Conservation (phyloP, 2,888 invertebrate species). For the Epinotia demarniana region DNA sequence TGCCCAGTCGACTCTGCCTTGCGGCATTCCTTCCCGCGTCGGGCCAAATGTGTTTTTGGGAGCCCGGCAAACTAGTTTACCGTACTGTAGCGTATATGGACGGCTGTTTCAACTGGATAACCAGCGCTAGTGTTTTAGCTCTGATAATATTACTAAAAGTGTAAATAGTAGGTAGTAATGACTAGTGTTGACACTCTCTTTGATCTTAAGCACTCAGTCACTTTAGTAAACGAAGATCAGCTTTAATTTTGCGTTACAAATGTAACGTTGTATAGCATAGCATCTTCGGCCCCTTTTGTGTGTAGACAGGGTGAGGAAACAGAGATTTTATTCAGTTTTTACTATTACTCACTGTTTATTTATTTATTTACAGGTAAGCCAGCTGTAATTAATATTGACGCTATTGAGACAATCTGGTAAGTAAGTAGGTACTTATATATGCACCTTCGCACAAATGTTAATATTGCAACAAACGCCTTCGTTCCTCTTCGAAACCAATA, state of each 20-base stretch:
- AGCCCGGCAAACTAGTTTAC: slow-evolving; percentile 18
- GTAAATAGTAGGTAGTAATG: too few relatives aligned
- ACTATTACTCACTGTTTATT: slow-evolving; percentile 64
- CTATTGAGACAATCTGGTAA: slow-evolving; percentile 52
- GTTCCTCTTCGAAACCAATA: background rate
- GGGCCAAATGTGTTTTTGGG: slow-evolving; percentile 41
- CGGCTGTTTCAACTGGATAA: background rate
- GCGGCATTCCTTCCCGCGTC: slow-evolving; percentile 55
- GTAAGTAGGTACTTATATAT: background rate
- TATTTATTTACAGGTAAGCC: slow-evolving; percentile 75
- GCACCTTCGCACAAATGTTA: background rate
- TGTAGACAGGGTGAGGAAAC: too few relatives aligned
- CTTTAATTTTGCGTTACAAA: too few relatives aligned
- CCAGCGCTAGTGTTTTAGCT: background rate
- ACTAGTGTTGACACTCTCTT: too few relatives aligned
- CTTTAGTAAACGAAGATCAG: too few relatives aligned
- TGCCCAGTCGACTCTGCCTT: slow-evolving; percentile 45
- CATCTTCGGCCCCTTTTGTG: too few relatives aligned
- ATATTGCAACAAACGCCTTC: background rate
- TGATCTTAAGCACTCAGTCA: too few relatives aligned
- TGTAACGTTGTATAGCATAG: too few relatives aligned
- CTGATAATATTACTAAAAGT: too few relatives aligned
- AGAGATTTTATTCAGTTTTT: slow-evolving; percentile 58
- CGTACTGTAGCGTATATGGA: slow-evolving; percentile 6
- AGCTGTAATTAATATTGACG: slow-evolving; percentile 61